Conservation (phyloP, 2,888 invertebrate genomes). For the Chymomyza procnemis region DNA sequence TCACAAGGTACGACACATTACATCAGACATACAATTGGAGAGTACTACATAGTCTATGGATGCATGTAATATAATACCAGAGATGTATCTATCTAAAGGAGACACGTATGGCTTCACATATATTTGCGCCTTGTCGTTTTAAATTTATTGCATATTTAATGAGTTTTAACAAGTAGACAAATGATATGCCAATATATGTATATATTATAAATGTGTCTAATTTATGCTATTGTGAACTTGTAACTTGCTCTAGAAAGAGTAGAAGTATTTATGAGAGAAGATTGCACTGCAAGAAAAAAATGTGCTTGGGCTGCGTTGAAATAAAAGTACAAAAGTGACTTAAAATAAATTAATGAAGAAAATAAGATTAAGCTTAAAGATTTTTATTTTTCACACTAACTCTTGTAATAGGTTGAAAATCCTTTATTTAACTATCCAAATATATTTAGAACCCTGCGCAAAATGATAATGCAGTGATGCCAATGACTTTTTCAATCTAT, state of each 20-base stretch:
- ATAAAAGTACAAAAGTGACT: no score
- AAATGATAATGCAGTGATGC: no score
- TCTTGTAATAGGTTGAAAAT: no score
- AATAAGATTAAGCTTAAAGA: no score
- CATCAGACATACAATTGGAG: not conserved
- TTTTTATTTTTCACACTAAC: no score
- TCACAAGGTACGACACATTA: not conserved
- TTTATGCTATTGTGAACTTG: not conserved
- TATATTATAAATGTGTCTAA: not conserved
- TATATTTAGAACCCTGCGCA: no score
- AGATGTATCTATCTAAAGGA: no score
- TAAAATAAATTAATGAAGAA: no score
- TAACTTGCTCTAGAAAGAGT: not conserved
- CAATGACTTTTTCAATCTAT: no score
- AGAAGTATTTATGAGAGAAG: not conserved
- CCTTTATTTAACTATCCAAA: no score
- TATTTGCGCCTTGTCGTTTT: constrained; percentile 46
- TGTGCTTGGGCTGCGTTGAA: no score
- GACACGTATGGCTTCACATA: constrained; percentile 8
- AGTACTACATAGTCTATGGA: not conserved
- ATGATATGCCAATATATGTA: constrained; percentile 37
- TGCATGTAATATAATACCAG: not conserved
- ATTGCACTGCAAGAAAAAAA: not conserved
- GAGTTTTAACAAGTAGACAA: constrained; percentile 44
- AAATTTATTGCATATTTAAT: constrained; percentile 70